A percentile compares a stretch with the other conserved stretches of the same genome.
Conservation (phyloP, 1,140 invertebrate species). For the Cylas formicarius region DNA sequence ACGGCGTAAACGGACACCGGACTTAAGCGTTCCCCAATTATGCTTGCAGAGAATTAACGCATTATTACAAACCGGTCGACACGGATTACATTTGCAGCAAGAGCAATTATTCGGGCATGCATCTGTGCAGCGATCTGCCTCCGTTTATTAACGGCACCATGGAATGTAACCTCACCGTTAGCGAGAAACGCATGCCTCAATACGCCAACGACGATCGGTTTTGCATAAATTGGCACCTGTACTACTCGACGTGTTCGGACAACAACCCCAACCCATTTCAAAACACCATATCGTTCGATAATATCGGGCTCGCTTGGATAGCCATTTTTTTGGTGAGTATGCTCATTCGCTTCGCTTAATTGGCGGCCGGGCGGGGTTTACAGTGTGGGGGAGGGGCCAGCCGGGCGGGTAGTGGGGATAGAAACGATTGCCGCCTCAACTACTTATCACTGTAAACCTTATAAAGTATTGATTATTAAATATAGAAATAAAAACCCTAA, state of each 20-base stretch:
- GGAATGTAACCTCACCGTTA: conserved; percentile 54
- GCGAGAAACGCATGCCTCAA: conserved; percentile 26
- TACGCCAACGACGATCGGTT: conserved; percentile 33
- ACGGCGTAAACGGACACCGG: no score
- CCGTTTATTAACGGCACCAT: conserved; percentile 63
- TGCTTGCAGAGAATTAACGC: conserved; percentile 19
- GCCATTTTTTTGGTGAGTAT: conserved; percentile 95
- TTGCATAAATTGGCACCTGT: conserved; percentile 99
- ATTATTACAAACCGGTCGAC: conserved; percentile 46
- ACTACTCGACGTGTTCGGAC: conserved; percentile 91
- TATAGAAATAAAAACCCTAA: conserved; percentile 3
- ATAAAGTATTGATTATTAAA: background rate
- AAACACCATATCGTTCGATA: conserved; percentile 99
- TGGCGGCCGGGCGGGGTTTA: no score
- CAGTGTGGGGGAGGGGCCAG: no score
- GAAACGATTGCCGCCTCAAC: no score
- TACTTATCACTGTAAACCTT: no score
- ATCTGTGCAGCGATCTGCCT: conserved; percentile 81
- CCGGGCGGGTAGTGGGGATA: no score
- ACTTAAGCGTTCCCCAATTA: no score
- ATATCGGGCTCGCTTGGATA: conserved; percentile 99
- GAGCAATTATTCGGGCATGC: conserved; percentile 91
- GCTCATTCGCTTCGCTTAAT: no score
- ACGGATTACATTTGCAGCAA: conserved; percentile 97
- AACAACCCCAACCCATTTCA: conserved; percentile 96